Evolutionary conservation across 2,113 vertebrate species (phyloP), one percentile per base, ranked within the genome.

Genomic region (Phyllostomus hastatus): DNA sequence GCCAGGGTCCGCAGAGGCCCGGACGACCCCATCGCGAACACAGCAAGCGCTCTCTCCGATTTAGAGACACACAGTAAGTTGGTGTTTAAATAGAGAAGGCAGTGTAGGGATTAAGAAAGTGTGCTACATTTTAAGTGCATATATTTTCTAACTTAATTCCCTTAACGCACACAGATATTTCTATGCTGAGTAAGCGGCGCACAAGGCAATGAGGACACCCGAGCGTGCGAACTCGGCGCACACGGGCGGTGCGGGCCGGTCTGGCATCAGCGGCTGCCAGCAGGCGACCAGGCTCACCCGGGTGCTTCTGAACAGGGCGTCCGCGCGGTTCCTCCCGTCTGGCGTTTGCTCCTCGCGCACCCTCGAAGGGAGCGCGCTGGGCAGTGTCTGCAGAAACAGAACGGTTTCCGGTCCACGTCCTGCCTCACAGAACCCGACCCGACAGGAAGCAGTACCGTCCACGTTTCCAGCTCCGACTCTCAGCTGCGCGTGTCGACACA

Each of bases 371-470:
- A 41, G 50, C 33, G 38, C 11, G 43, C 19, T 38, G 33, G 20
- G 38, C 50, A 64, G 1, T 3, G 1, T 33, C 52, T 17, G 8
- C n/a, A 22, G 38, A 66, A 95, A 59, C n/a, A 33, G 54, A 38
- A 92, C 20, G 35, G 16, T 88, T 31, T 84, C 94, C 28, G 52
- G 79, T 3, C 69, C 43, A 31, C 84, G 33, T 61, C 66, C 73
- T 97, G 92, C 64, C 90, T 82, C 92, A 70, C 10, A 88, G 79
- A 97, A 96, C 66, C 69, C 54, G 85, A 87, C 64, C 69, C 50
- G 88, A 19, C 52, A 22, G 59, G 41, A 73, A 41, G 6, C 43
- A 80, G 79, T 84, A 50, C n/a, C 0, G 70, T 54, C 3, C 31
- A 10, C 31, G 91, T 90, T 85, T 61, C 64, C 14, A 24, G 79